phyloP scores from a whole-genome alignment of 2,113 vertebrate genomes.

The Tamias sibiricus region DNA sequence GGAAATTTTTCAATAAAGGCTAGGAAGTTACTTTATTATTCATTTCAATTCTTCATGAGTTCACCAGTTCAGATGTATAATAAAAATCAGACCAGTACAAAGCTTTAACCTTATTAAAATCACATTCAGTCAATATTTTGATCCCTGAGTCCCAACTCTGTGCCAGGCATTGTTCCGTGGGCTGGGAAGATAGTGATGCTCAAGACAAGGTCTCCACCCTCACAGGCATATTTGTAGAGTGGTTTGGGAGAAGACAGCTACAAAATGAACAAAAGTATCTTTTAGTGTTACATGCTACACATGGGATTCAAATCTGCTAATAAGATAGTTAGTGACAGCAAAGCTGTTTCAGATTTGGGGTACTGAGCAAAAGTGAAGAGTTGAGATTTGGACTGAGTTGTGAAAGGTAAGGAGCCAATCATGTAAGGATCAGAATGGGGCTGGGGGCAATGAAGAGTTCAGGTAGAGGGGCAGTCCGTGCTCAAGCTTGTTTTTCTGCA shows the following conservation, averaged over 20 bases:
- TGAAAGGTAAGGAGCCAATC: neutral
- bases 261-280: constrained; percentile 13
- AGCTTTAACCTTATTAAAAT: constrained; percentile 41
- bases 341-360: neutral
- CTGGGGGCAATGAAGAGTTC: neutral
- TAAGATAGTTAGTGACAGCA: neutral
- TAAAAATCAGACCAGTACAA: constrained; percentile 30
- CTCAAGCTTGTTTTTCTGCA: neutral
- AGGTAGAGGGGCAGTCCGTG: neutral
- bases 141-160: neutral
- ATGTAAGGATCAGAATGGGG: neutral
- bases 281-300: neutral
- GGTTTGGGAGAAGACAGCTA: neutral
- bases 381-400: neutral
- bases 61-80: neutral
- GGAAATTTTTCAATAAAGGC: neutral
- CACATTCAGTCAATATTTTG: neutral
- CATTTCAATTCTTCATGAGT: neutral
- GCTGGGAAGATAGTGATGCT: neutral
- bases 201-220: neutral
- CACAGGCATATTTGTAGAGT: neutral
- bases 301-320: constrained; percentile 6
- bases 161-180: neutral
- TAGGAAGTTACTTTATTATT: neutral
- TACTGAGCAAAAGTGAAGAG: neutral